phyloP scores from a whole-genome alignment of 1,140 invertebrate species.

The Papilio xuthus region DNA sequence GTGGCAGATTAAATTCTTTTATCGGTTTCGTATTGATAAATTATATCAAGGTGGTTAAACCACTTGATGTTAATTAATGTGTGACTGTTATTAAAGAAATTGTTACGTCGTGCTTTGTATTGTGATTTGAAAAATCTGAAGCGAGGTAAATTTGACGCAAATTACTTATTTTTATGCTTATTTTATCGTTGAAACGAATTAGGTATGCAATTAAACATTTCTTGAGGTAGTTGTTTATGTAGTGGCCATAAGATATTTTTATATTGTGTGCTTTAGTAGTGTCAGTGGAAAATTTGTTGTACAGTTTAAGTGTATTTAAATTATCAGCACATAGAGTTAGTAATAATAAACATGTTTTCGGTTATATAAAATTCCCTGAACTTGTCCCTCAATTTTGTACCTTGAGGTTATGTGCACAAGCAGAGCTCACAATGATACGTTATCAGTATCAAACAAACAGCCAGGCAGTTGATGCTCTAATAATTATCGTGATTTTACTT shows the following conservation, averaged over 20 bases:
- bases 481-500: neutral
- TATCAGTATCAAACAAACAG: constrained; percentile 4
- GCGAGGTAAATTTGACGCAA: constrained; percentile 54
- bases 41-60: constrained; percentile 37
- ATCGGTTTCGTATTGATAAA: constrained; percentile 35
- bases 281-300: neutral
- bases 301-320: neutral
- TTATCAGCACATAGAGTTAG: neutral
- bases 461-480: neutral
- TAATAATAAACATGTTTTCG: neutral
- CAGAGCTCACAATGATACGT: neutral
- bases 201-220: constrained; percentile 47
- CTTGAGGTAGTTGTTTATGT: constrained; percentile 10
- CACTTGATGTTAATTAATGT: constrained; percentile 33
- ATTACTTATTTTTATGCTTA: constrained; percentile 46
- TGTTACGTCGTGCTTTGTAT: constrained; percentile 29
- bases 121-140: constrained; percentile 38
- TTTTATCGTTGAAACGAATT: constrained; percentile 58
- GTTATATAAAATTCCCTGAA: constrained; percentile 15
- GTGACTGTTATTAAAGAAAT: constrained; percentile 9
- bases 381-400: neutral
- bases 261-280: constrained; percentile 1
- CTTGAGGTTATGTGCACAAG: constrained; percentile 21
- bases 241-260: neutral
- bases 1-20: constrained; percentile 47